Conservation (phyloP, 2,113 vertebrate species). For the Scatophagus argus region DNA sequence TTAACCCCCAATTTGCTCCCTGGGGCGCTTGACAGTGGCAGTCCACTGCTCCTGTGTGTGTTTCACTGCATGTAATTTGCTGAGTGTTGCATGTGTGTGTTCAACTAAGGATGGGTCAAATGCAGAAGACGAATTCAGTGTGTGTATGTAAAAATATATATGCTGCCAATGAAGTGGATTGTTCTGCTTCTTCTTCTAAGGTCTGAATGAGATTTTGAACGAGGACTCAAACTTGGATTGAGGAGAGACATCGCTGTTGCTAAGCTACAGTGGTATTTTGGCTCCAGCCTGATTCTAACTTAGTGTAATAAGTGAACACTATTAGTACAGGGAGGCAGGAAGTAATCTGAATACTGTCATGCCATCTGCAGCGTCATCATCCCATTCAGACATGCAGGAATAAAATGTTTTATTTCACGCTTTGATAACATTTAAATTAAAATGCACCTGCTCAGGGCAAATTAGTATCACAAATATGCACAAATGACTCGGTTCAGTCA, state of each 20-base stretch:
- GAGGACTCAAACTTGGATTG: not conserved
- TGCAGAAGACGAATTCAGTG: too few relatives aligned
- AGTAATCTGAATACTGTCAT: not conserved
- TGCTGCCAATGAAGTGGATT: too few relatives aligned
- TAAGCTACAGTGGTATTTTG: too few relatives aligned
- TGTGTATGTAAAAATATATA: too few relatives aligned
- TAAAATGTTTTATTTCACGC: slow-evolving; percentile 1
- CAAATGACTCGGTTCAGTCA: not conserved
- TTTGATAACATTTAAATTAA: not conserved
- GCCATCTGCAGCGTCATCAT: not conserved
- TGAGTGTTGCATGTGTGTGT: too few relatives aligned
- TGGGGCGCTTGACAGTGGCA: too few relatives aligned
- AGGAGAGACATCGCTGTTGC: not conserved
- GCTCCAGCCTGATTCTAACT: too few relatives aligned
- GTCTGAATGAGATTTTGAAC: not conserved
- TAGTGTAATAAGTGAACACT: not conserved
- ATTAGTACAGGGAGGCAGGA: not conserved
- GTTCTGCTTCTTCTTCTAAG: too few relatives aligned
- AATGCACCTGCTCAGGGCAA: not conserved
- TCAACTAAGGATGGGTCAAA: too few relatives aligned
- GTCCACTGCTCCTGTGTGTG: too few relatives aligned
- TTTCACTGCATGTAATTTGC: too few relatives aligned
- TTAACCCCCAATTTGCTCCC: too few relatives aligned
- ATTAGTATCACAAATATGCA: not conserved
- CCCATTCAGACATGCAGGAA: not conserved